Conservation (phyloP, 2,113 vertebrate species). For the Laterallus jamaicensis region DNA sequence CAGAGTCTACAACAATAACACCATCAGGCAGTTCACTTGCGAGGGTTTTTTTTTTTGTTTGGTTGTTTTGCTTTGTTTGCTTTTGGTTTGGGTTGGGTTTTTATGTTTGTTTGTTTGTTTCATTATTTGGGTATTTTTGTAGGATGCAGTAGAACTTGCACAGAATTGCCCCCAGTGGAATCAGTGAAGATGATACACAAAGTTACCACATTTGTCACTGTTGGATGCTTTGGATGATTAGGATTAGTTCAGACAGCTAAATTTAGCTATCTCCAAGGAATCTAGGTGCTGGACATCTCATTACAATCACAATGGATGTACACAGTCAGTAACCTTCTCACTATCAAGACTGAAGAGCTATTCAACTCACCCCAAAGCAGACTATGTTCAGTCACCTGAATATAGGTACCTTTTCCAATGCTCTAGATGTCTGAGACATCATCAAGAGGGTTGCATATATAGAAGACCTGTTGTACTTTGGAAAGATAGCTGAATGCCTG, state of each 20-base stretch:
- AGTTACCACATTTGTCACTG: background rate
- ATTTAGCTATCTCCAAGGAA: background rate
- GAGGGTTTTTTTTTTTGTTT: background rate
- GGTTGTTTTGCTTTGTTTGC: too few species aligned
- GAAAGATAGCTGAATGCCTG: background rate
- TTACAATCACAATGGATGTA: background rate
- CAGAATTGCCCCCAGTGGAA: background rate
- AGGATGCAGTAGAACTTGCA: background rate
- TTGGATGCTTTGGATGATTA: background rate
- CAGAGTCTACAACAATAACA: background rate
- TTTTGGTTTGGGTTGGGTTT: too few species aligned
- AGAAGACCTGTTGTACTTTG: background rate
- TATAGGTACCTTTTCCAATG: background rate
- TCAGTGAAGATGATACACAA: background rate
- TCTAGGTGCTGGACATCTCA: background rate
- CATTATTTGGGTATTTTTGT: background rate
- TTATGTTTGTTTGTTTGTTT: too few species aligned
- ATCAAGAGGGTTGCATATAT: background rate
- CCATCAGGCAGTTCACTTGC: background rate
- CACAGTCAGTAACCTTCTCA: background rate
- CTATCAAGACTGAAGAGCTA: background rate
- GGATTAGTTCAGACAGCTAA: background rate
- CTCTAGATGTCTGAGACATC: background rate
- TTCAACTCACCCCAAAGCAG: background rate
- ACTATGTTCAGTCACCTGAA: background rate